These are phyloP conservation scores for Daktulosphaira vitifoliae DNA, from an alignment of 1,140 invertebrate species.

Conservation along the genomic window DNA sequence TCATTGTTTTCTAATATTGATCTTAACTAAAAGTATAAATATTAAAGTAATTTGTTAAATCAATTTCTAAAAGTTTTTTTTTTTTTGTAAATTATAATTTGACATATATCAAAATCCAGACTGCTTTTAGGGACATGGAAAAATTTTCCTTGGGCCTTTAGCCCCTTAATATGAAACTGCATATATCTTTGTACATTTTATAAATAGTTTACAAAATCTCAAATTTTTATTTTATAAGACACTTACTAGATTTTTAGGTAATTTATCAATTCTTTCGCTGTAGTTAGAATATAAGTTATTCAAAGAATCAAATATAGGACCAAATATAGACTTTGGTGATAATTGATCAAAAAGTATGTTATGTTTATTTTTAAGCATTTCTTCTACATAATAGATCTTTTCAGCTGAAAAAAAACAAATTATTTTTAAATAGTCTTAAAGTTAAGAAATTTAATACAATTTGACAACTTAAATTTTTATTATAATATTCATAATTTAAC, in stretches of 20 bases:
- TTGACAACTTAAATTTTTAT: neutral
- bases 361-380: conserved; percentile 14
- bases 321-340: neutral
- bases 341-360: conserved; percentile 21
- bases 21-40: conserved; percentile 14
- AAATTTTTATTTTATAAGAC: too few species aligned
- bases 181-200: too few species aligned
- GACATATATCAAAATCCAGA: too few species aligned
- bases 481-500: neutral
- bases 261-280: conserved; percentile 14
- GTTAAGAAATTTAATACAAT: neutral
- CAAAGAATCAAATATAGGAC: conserved; percentile 13
- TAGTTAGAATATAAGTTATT: conserved; percentile 11
- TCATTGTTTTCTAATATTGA: conserved; percentile 5
- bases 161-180: too few species aligned
- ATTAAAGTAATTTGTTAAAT: too few species aligned
- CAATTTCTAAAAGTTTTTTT: too few species aligned
- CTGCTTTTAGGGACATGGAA: too few species aligned
- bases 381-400: conserved; percentile 9
- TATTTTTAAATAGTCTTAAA: neutral
- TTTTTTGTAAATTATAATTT: too few species aligned
- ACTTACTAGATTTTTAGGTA: conserved; percentile 24
- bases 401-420: conserved; percentile 1
- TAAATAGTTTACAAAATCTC: too few species aligned
- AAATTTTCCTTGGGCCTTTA: too few species aligned